These are phyloP conservation scores for Smutsia temminckii DNA, from an alignment of 2,797 vertebrate species.

Conservation along the genomic window DNA sequence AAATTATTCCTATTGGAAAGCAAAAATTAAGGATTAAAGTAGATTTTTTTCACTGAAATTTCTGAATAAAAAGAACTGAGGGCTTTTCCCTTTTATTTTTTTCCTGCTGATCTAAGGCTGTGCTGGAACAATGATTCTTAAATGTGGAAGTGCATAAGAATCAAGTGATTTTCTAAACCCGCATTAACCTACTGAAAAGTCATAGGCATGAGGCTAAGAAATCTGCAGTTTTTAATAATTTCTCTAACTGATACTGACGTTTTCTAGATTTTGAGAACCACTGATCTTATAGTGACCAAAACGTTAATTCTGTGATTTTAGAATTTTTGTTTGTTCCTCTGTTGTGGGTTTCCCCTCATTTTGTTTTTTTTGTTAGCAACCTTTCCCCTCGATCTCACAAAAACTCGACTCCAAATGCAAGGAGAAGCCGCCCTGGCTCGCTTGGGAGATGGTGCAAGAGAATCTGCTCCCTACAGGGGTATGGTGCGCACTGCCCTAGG, in stretches of 20 bases:
- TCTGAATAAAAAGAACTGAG: background rate
- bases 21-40: constrained; percentile 17
- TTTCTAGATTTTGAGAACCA: background rate
- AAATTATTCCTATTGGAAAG: constrained; percentile 4
- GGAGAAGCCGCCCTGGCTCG: constrained; percentile 84
- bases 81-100: background rate
- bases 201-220: background rate
- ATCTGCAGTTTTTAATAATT: background rate
- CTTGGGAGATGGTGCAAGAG: constrained; percentile 38
- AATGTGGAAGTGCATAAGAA: background rate
- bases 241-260: background rate
- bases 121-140: background rate
- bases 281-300: background rate
- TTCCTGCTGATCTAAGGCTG: background rate
- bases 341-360: background rate
- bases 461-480: constrained; percentile 81
- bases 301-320: background rate
- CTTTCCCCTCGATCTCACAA: constrained; percentile 92
- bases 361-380: constrained; percentile 84
- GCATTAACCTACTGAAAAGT: background rate
- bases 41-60: background rate
- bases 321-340: background rate
- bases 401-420: constrained; percentile 92
- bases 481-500: constrained; percentile 88
- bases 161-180: background rate